phyloP scores from a whole-genome alignment of 1,140 invertebrate species.

The Colletes latitarsis region DNA sequence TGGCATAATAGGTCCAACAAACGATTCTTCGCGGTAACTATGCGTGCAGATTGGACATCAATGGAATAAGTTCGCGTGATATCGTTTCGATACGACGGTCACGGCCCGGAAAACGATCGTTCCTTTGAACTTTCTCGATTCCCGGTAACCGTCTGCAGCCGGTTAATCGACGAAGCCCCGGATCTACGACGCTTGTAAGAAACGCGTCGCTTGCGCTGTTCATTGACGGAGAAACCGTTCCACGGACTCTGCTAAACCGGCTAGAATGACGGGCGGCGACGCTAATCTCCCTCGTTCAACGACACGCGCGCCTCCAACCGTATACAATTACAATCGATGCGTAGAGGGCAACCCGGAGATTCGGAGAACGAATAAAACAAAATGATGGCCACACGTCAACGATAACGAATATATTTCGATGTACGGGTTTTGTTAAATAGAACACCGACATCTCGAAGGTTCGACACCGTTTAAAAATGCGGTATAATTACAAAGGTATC shows the following conservation, averaged over 20 bases:
- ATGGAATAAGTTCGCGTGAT: neutral
- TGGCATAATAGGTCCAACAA: neutral
- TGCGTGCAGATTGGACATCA: neutral
- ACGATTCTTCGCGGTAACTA: neutral
- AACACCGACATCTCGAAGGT: too few species aligned
- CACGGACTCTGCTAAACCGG: neutral
- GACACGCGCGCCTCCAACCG: neutral
- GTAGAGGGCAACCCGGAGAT: too few species aligned
- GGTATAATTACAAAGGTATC: too few species aligned
- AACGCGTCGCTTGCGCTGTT: slow-evolving; percentile 6
- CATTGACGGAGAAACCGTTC: slow-evolving; percentile 30
- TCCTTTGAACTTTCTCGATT: slow-evolving; percentile 28
- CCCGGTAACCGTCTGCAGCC: neutral
- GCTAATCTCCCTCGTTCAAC: neutral
- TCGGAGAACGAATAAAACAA: too few species aligned
- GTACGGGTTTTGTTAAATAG: too few species aligned
- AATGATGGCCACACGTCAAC: neutral
- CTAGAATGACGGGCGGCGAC: neutral
- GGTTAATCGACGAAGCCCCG: slow-evolving; percentile 1
- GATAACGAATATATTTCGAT: too few species aligned
- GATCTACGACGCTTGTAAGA: neutral
- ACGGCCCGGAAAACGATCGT: slow-evolving; percentile 5
- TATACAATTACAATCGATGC: neutral
- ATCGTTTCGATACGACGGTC: slow-evolving; percentile 5
- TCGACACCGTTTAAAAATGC: too few species aligned